Percentiles rank a stretch among this genome's conserved stretches.
Conservation (phyloP, 2,797 vertebrate species). For the Euthynnus affinis region DNA sequence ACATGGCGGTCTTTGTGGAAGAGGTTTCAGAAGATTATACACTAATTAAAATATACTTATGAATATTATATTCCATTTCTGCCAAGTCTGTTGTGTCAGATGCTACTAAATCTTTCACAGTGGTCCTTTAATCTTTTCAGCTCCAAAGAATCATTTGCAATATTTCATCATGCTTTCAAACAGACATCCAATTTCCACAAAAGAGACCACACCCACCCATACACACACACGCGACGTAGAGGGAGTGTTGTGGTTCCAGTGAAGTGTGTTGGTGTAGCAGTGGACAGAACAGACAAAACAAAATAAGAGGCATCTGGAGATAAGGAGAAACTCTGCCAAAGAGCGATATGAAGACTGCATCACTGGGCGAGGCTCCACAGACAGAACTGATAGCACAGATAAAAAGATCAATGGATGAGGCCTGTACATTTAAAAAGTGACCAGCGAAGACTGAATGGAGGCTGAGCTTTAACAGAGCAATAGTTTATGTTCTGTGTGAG, state of each 20-base stretch:
- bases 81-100: too few relatives aligned
- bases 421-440: neutral
- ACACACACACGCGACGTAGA: too few relatives aligned
- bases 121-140: neutral
- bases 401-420: neutral
- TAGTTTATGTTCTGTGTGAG: neutral
- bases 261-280: neutral
- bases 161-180: neutral
- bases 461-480: slow-evolving; percentile 5
- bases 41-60: too few relatives aligned
- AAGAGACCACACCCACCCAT: too few relatives aligned
- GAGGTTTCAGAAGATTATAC: too few relatives aligned
- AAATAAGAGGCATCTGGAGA: slow-evolving; percentile 14
- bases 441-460: neutral
- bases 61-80: too few relatives aligned
- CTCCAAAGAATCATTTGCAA: neutral
- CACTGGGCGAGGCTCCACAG: slow-evolving; percentile 2
- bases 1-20: too few relatives aligned
- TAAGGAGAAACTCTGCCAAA: slow-evolving; percentile 14
- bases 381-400: neutral
- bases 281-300: slow-evolving; percentile 24
- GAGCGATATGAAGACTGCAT: slow-evolving; percentile 1
- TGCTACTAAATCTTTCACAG: too few relatives aligned
- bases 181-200: too few relatives aligned
- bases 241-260: neutral